A percentile compares a stretch with the other conserved stretches of the same genome.
phyloP scores from a whole-genome alignment of 2,888 invertebrate species.

The Apodemia duryi region DNA sequence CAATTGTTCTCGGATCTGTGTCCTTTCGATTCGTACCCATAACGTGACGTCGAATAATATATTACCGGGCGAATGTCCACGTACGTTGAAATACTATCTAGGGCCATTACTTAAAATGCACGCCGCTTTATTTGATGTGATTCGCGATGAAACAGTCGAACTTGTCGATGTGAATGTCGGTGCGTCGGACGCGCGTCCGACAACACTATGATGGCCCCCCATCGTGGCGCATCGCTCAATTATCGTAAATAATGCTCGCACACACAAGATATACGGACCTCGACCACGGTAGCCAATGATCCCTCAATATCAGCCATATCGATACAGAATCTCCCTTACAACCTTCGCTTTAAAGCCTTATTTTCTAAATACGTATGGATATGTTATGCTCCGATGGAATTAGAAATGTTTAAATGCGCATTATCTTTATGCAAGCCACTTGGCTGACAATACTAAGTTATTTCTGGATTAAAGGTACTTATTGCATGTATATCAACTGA shows the following conservation, averaged over 20 bases:
- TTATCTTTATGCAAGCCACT: conserved; percentile 79
- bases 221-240: conserved; percentile 79
- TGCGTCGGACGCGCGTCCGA: conserved; percentile 54
- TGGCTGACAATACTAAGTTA: conserved; percentile 71
- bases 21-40: conserved; percentile 60
- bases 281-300: conserved; percentile 67
- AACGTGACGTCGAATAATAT: conserved; percentile 73
- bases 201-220: conserved; percentile 78
- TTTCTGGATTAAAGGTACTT: conserved; percentile 64
- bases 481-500: conserved; percentile 68
- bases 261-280: conserved; percentile 77
- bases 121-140: conserved; percentile 77
- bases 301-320: conserved; percentile 45
- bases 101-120: conserved; percentile 78
- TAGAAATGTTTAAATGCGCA: conserved; percentile 66
- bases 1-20: conserved; percentile 76
- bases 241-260: conserved; percentile 80
- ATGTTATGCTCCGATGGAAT: conserved; percentile 53
- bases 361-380: conserved; percentile 38
- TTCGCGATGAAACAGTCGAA: conserved; percentile 76
- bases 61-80: conserved; percentile 70
- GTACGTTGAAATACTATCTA: conserved; percentile 76
- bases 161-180: conserved; percentile 77
- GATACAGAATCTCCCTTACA: conserved; percentile 47
- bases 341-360: conserved; percentile 41